These are phyloP conservation scores for Odontamblyopus lacepedii DNA, from an alignment of 2,797 vertebrate species.

Conservation along the genomic window DNA sequence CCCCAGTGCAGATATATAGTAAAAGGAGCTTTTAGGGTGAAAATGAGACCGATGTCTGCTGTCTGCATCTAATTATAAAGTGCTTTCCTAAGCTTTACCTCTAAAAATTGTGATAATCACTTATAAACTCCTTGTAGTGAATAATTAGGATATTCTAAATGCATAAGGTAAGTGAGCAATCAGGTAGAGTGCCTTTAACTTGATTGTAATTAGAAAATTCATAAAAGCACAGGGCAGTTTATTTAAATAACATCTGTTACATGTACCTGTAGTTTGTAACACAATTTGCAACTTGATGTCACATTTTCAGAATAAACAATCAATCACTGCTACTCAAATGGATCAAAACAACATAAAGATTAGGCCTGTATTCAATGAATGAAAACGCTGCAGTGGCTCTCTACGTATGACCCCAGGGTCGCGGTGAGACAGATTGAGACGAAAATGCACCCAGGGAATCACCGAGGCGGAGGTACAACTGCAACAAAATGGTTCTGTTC, in stretches of 20 bases:
- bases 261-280: neutral
- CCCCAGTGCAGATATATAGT: too few relatives aligned
- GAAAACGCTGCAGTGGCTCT: slow-evolving; percentile 28
- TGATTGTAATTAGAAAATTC: too few relatives aligned
- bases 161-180: too few relatives aligned
- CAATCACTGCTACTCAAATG: slow-evolving; percentile 8
- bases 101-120: too few relatives aligned
- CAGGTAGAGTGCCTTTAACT: too few relatives aligned
- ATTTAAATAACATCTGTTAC: neutral
- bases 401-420: slow-evolving; percentile 28
- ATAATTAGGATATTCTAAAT: too few relatives aligned
- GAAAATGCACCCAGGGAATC: slow-evolving; percentile 35
- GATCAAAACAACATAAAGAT: slow-evolving; percentile 30
- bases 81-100: too few relatives aligned
- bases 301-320: slow-evolving; percentile 8
- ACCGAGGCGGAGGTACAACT: slow-evolving; percentile 45
- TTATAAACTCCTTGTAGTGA: too few relatives aligned
- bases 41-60: too few relatives aligned
- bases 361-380: neutral
- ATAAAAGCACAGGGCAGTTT: neutral
- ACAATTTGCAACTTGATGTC: neutral
- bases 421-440: slow-evolving; percentile 21
- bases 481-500: slow-evolving; percentile 42
- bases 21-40: too few relatives aligned
- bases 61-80: too few relatives aligned